Base-by-base conservation (phyloP, 2,113 vertebrate genomes). In the Cyphotilapia sp. region DNA sequence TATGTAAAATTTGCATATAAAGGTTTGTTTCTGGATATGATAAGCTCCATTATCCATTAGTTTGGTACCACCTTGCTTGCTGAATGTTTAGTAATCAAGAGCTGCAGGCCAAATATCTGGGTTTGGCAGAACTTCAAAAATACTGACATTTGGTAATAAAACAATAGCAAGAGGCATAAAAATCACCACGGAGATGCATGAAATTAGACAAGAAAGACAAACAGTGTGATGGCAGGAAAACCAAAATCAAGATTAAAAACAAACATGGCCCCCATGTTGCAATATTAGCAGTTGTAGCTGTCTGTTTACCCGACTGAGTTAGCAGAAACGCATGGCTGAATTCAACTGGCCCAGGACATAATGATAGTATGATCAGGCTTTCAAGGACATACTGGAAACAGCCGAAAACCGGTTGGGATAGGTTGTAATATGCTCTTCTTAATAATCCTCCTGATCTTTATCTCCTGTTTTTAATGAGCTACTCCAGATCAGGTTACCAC, bases 371-470 rank as follows among this genome's bases (percentile, higher is more conserved):
- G 53, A 82, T 83, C 16, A 57, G 38, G 45, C 56, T 84, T 27
- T 49, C 10, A 13, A 80, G 74, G 24, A 29, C 51, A 24, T 24
- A 57, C 53, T 51, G 89, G 74, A 81, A 76, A 56, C 42, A 63
- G 47, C 53, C 8, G 19, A 83, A 57, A 88, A 83, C 80, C n/a
- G 33, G 61, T 85, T 19, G 6, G 74, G 57, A 80, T 57, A 92
- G 74, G 90, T 88, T 85, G 82, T 76, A 59, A 54, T 40, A 29
- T 76, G 61, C n/a, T 33, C 71, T 17, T 83, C 7, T 91, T 85
- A 81, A 89, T 87, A 81, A 87, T 61, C 88, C 61, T 78, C 82
- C 49, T 84, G 81, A 92, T 90, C 89, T 91, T 91, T 91, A 91
- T 94, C 90, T 94, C 42, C 56, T 4, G n/a, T 76, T 85, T 87